These are phyloP conservation scores for Gasterosteus aculeatus DNA, from an alignment of 2,113 vertebrate genomes.

Conservation along the genomic window DNA sequence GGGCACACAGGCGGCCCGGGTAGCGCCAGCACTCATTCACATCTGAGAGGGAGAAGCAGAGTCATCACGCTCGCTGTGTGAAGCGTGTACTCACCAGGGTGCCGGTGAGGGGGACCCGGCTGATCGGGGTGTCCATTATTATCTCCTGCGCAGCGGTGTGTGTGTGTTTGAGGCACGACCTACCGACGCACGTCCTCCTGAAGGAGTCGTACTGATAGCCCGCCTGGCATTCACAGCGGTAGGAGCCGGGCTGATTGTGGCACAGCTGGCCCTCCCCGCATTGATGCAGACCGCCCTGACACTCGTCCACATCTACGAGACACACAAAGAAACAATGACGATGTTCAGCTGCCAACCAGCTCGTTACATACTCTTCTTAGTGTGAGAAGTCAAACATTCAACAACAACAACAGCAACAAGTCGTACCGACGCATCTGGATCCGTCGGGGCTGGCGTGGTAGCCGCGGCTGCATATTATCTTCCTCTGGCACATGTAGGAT, in stretches of 20 bases:
- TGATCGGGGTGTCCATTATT: too few relatives aligned
- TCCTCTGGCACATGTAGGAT: conserved; percentile 91
- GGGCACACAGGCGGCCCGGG: conserved; percentile 91
- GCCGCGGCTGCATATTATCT: conserved; percentile 86
- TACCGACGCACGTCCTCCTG: conserved; percentile 89
- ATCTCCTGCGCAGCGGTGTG: conserved; percentile 6
- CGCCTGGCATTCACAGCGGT: conserved; percentile 90
- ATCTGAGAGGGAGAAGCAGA: conserved; percentile 77
- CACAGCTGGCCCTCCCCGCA: conserved; percentile 89
- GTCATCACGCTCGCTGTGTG: conserved; percentile 28
- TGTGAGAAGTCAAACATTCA: background rate
- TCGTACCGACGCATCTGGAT: conserved; percentile 88
- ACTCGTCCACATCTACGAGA: conserved; percentile 90
- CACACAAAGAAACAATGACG: background rate
- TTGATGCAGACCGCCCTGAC: conserved; percentile 80
- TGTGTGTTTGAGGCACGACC: conserved; percentile 29
- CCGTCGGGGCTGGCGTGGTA: conserved; percentile 90
- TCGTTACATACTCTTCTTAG: background rate
- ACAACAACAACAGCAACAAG: background rate
- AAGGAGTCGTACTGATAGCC: conserved; percentile 90
- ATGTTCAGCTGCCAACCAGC: background rate
- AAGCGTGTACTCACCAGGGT: background rate
- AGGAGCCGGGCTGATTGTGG: conserved; percentile 89
- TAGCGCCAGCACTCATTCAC: conserved; percentile 95
- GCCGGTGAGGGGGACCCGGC: too few relatives aligned